phyloP scores from a whole-genome alignment of 1,140 invertebrate genomes.

The Gonioctena quinquepunctata region DNA sequence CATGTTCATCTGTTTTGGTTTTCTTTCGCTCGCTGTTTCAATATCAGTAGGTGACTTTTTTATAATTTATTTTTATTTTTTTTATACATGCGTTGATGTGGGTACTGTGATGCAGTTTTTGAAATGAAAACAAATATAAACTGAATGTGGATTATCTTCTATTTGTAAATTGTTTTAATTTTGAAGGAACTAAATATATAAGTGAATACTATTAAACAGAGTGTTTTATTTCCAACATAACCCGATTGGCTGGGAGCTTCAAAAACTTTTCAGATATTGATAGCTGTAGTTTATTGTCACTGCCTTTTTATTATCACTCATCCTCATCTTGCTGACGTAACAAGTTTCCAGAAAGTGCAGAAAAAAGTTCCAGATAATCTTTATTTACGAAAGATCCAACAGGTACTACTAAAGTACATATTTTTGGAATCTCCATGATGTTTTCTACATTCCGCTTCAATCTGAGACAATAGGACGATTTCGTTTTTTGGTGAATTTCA shows the following conservation, averaged over 20 bases:
- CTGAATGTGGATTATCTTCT: slow-evolving; percentile 54
- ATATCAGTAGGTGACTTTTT: not conserved
- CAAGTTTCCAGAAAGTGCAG: not conserved
- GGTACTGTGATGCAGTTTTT: slow-evolving; percentile 54
- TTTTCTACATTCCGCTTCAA: no score
- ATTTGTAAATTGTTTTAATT: slow-evolving; percentile 55
- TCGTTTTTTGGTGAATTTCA: no score
- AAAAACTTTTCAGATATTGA: no score
- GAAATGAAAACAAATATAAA: slow-evolving; percentile 42
- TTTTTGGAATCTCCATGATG: not conserved
- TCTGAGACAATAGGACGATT: no score
- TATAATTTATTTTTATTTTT: slow-evolving; percentile 20
- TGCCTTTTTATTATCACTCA: no score
- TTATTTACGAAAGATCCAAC: not conserved
- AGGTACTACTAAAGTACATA: not conserved
- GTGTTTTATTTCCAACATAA: slow-evolving; percentile 33
- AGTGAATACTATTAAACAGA: slow-evolving; percentile 30
- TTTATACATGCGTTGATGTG: slow-evolving; percentile 46
- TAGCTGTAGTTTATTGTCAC: no score
- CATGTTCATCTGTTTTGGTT: not conserved
- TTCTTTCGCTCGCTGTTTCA: not conserved
- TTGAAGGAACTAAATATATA: slow-evolving; percentile 52
- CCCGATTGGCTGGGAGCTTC: no score
- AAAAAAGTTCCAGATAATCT: not conserved
- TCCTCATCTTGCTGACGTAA: no score